Conservation (phyloP, 2,888 invertebrate species). For the Drosophila kambysellisi region DNA sequence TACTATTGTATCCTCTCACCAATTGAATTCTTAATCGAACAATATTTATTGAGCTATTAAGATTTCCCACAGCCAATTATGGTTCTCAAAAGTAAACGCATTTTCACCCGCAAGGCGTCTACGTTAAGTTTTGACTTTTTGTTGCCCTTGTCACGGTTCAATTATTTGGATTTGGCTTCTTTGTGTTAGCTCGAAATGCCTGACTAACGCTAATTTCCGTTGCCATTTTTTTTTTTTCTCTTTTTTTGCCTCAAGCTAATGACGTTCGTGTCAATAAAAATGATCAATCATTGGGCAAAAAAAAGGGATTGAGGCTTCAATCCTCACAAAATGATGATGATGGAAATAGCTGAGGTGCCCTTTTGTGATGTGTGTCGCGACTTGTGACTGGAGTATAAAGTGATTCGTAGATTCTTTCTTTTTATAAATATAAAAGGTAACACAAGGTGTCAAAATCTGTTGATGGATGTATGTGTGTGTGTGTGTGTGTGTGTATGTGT, state of each 20-base stretch:
- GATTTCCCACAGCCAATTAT: background rate
- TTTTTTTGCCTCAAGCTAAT: conserved; percentile 39
- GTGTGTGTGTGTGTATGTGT: conserved; percentile 1
- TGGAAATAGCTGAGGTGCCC: conserved; percentile 22
- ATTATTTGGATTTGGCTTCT: conserved; percentile 23
- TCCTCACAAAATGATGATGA: conserved; percentile 17
- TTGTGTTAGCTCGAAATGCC: conserved; percentile 47
- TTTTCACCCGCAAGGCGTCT: background rate
- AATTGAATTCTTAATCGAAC: background rate
- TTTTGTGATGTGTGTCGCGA: conserved; percentile 21
- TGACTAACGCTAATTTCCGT: conserved; percentile 67
- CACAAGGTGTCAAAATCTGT: conserved; percentile 17
- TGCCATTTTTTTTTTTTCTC: conserved; percentile 27
- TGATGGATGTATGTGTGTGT: conserved; percentile 42
- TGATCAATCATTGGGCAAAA: conserved; percentile 70
- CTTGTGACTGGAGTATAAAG: conserved; percentile 22
- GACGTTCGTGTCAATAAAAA: conserved; percentile 71
- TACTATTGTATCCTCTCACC: no score
- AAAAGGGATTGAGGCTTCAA: background rate
- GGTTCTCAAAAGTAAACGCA: background rate
- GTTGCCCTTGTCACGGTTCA: conserved; percentile 24
- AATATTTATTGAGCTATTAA: background rate
- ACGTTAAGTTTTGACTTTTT: conserved; percentile 2
- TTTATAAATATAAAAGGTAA: conserved; percentile 11
- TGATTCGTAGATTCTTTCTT: conserved; percentile 5